Evolutionary conservation across 2,113 vertebrate species (phyloP), one percentile per base, ranked within the genome.

Genomic region (Actenoides lindsayi): DNA sequence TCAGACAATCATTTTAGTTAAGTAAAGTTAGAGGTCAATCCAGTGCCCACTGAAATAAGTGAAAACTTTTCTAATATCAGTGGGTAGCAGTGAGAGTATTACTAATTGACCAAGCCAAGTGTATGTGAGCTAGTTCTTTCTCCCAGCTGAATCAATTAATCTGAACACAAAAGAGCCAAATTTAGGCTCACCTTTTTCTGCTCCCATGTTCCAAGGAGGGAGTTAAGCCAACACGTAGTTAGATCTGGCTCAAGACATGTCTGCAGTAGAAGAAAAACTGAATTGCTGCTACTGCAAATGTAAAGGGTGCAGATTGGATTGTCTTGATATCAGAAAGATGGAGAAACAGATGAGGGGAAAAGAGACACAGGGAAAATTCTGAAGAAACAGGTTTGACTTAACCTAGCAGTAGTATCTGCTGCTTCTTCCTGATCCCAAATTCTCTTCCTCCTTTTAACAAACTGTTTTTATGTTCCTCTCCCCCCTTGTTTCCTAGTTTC

Each of bases 381-480:
- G 23, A 60, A 80, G 27, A 57, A 86, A 77, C 1, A 4, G 2
- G 20, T 60, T 57, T 64, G 3, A 53, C 17, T 76, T 65, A 85
- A 82, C 6, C 3, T 11, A 79, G 42, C 7, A 46, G 39, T 20
- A 67, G 5, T 14, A 51, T 62, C 27, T 57, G 1, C 16, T 83
- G 18, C 13, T 65, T 65, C 79, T 73, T 39, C 2, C 6, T 85
- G 35, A 51, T 73, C 21, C 4, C 8, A 57, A 59, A 39, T 60
- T 71, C 10, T 88, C 8, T 59, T 75, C n/a, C 17, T 75, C 2
- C 6, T 9, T 60, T 18, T 15, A 84, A 59, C 18, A 84, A 51
- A 7, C 42, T 1, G 3, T 56, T 42, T 62, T 54, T n/a, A 5
- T 37, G 0, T 3, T 8, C 25, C 33, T 51, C 31, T 9, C 2